A percentile compares a stretch with the other conserved stretches of the same genome.
Conservation (phyloP, 2,888 invertebrate genomes). For the Liposcelis brunnea region DNA sequence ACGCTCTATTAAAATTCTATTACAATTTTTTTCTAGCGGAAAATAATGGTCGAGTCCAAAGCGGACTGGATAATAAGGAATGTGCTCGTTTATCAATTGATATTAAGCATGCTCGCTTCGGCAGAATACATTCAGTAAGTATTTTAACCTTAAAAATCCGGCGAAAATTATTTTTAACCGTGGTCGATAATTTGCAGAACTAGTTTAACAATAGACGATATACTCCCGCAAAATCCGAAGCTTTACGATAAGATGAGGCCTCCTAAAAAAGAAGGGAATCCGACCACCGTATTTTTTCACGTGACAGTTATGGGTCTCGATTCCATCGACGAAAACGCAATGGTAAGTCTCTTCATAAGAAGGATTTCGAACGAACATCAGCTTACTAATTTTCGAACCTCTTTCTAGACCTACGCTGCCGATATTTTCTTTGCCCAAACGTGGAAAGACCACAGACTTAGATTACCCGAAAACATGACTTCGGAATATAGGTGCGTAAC, state of each 20-base stretch:
- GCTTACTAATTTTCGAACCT: no score
- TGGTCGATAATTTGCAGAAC: constrained; percentile 41
- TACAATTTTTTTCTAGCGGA: no score
- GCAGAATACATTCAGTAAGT: background rate
- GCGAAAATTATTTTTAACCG: no score
- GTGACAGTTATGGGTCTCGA: constrained; percentile 90
- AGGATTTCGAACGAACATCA: background rate
- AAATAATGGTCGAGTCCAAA: no score
- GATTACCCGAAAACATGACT: constrained; percentile 82
- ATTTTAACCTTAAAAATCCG: background rate
- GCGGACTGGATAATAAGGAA: no score
- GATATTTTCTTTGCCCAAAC: constrained; percentile 88
- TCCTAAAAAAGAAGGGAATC: constrained; percentile 73
- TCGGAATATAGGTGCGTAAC: constrained; percentile 56
- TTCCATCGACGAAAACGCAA: constrained; percentile 88
- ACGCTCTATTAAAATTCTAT: no score
- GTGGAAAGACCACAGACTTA: constrained; percentile 76
- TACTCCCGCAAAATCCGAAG: constrained; percentile 70
- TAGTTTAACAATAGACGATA: constrained; percentile 64
- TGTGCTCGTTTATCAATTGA: background rate
- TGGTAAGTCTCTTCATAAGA: constrained; percentile 47
- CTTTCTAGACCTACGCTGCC: constrained; percentile 63
- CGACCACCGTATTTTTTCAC: constrained; percentile 78
- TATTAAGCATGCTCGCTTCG: background rate
- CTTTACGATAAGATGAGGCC: constrained; percentile 87